These are phyloP conservation scores for Pteropus alecto DNA, from an alignment of 2,113 vertebrate species.

Conservation along the genomic window DNA sequence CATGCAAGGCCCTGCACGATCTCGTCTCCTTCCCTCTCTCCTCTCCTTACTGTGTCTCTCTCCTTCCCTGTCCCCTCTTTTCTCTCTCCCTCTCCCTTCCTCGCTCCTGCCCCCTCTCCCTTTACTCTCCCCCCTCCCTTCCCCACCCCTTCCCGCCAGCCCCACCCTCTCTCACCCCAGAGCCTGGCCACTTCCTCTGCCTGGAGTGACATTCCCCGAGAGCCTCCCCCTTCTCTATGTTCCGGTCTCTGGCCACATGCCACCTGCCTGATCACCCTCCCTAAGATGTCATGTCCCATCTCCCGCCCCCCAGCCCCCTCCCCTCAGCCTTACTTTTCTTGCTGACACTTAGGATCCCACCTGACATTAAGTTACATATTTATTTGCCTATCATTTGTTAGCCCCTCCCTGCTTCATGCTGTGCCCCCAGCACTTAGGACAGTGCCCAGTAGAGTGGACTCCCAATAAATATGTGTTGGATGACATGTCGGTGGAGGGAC, in stretches of 20 bases:
- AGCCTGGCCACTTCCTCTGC: not conserved
- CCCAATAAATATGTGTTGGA: accelerated
- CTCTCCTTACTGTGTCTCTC: not conserved
- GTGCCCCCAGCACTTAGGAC: not conserved
- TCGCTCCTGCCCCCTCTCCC: not conserved
- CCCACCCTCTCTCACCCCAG: too few relatives aligned
- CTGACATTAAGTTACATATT: accelerated
- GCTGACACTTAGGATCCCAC: not conserved
- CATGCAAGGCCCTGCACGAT: not conserved
- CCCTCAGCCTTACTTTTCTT: not conserved
- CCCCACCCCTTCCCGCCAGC: not conserved
- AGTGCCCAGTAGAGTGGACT: not conserved
- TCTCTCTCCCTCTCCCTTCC: not conserved
- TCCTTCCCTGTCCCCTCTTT: not conserved
- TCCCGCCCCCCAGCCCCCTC: too few relatives aligned
- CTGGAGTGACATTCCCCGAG: not conserved
- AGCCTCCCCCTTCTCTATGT: accelerated
- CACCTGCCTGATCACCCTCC: not conserved
- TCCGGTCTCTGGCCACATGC: not conserved
- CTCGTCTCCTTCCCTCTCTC: not conserved
- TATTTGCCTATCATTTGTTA: not conserved
- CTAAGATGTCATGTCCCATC: accelerated
- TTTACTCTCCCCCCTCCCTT: not conserved
- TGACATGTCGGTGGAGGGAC: not conserved
- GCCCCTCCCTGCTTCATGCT: not conserved